Evolutionary conservation across 2,113 vertebrate species (phyloP).

Genomic region (Balaeniceps rex): DNA sequence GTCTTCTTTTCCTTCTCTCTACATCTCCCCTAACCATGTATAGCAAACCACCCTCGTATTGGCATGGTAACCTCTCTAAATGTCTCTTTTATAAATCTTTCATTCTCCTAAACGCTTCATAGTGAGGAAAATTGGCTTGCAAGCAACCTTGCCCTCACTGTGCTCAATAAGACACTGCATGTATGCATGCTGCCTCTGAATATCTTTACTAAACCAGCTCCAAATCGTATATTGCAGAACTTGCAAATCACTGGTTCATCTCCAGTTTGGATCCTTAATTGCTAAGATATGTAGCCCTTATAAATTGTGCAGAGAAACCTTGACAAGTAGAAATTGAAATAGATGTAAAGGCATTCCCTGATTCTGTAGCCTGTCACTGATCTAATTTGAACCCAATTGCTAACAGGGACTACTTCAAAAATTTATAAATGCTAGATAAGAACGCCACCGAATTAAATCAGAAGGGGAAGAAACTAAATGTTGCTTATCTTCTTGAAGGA

Average conservation of each 20-base stretch:
- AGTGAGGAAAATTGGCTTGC: constrained; percentile 17
- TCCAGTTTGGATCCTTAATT: neutral
- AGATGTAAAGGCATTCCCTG: neutral
- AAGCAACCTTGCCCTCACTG: neutral
- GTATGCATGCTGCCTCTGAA: neutral
- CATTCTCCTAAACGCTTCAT: neutral
- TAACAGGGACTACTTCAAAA: neutral
- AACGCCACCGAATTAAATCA: neutral
- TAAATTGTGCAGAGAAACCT: neutral
- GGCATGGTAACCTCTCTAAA: constrained; percentile 4
- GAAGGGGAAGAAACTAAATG: neutral
- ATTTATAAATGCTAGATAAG: neutral
- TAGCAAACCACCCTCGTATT: neutral
- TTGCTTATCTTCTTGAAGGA: neutral
- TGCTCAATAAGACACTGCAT: neutral
- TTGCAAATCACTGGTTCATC: neutral
- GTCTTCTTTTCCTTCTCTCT: neutral
- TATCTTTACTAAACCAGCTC: neutral
- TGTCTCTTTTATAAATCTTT: constrained; percentile 19
- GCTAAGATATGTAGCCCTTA: neutral
- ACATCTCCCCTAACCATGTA: neutral
- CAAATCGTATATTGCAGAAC: neutral
- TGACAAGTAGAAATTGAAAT: neutral
- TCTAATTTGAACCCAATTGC: neutral
- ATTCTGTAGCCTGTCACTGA: neutral